phyloP scores from a whole-genome alignment of 2,888 invertebrate genomes.

The Metacarcinus magister region DNA sequence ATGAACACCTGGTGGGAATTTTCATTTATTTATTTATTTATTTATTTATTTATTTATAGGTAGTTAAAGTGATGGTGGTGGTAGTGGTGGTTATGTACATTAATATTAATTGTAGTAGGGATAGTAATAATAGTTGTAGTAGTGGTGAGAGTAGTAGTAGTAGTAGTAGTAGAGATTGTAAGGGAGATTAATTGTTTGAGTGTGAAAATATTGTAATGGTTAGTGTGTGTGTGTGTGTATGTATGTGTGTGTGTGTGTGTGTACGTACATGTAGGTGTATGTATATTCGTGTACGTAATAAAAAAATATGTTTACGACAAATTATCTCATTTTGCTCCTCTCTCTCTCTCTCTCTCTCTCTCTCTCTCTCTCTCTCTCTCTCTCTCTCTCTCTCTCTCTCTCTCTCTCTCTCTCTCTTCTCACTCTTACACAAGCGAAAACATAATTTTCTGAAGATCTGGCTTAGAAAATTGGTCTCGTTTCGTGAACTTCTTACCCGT shows the following conservation, averaged over 20 bases:
- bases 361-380: not conserved
- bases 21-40: too few relatives aligned
- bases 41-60: not conserved
- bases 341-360: not conserved
- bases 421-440: not conserved
- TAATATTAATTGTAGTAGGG: not conserved
- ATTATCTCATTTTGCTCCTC: too few relatives aligned
- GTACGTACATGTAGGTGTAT: not conserved
- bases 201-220: not conserved
- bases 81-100: not conserved
- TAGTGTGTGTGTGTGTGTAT: conserved; percentile 17
- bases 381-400: not conserved
- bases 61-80: not conserved
- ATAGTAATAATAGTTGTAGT: not conserved
- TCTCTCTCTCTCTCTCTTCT: not conserved
- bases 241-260: conserved; percentile 54
- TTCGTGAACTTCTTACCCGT: not conserved
- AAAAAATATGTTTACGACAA: not conserved
- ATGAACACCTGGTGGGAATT: not conserved
- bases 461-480: conserved; percentile 21
- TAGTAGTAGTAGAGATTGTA: not conserved
- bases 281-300: not conserved
- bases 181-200: not conserved
- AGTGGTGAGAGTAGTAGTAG: not conserved
- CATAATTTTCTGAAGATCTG: conserved; percentile 15